phyloP scores from a whole-genome alignment of 2,113 vertebrate species.

The Gavialis gangeticus region DNA sequence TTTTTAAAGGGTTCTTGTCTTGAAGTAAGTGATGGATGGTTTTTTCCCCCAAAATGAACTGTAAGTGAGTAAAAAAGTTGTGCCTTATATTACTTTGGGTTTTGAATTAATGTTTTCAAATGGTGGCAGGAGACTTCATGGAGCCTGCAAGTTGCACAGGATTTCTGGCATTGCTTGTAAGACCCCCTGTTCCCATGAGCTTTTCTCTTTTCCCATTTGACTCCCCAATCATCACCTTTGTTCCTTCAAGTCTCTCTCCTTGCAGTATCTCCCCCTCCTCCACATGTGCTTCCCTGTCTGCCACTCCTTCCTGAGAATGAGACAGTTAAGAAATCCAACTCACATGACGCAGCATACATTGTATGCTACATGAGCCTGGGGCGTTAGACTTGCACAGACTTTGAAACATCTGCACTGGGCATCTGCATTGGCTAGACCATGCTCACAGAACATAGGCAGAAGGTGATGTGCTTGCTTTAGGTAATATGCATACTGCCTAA shows the following conservation, averaged over 20 bases:
- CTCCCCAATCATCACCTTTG: not conserved
- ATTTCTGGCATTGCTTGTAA: not conserved
- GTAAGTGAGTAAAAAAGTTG: not conserved
- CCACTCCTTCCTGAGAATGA: not conserved
- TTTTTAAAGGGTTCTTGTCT: not conserved
- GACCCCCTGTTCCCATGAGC: not conserved
- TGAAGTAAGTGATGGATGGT: not conserved
- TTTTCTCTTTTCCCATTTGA: not conserved
- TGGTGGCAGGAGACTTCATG: not conserved
- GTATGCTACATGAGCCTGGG: not conserved
- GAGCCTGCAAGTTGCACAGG: not conserved
- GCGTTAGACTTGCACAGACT: not conserved
- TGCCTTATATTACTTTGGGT: not conserved
- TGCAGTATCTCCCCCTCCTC: not conserved
- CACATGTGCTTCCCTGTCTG: not conserved
- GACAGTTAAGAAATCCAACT: not conserved
- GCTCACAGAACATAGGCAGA: not conserved
- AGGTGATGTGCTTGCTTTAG: not conserved
- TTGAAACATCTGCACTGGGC: not conserved
- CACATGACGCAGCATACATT: not conserved
- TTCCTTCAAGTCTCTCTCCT: not conserved
- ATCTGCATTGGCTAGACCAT: no score
- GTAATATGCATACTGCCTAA: no score
- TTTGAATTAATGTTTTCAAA: not conserved
- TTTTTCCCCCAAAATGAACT: fast-evolving